These are phyloP conservation scores for Thaleichthys pacificus DNA, from an alignment of 2,797 vertebrate genomes.

Conservation along the genomic window DNA sequence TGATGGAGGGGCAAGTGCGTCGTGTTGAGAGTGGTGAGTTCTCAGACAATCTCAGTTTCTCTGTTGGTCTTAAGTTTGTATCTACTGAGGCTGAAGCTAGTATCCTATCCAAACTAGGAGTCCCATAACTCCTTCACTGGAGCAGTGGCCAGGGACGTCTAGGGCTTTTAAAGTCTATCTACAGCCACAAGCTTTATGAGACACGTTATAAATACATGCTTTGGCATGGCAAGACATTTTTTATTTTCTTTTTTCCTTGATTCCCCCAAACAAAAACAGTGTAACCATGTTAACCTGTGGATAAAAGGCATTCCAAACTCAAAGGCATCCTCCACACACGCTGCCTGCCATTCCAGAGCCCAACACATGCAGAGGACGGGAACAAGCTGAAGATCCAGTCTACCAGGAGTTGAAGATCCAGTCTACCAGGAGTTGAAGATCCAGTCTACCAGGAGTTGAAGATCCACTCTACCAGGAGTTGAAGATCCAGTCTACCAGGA, in stretches of 20 bases:
- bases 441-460: constrained; percentile 9
- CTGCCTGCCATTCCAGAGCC: constrained; percentile 7
- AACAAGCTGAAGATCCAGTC: constrained; percentile 11
- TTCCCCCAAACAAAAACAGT: constrained; percentile 43
- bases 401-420: constrained; percentile 5
- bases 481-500: constrained; percentile 8
- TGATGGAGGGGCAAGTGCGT: not conserved
- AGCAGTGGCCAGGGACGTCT: not conserved
- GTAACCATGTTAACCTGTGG: constrained; percentile 47
- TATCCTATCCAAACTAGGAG: not conserved
- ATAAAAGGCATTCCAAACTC: constrained; percentile 43
- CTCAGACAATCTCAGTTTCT: constrained; percentile 1
- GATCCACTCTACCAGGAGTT: too few species aligned
- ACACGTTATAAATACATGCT: constrained; percentile 34
- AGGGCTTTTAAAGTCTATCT: constrained; percentile 18
- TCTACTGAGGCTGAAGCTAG: not conserved
- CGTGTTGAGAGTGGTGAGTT: not conserved
- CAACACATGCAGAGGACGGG: constrained; percentile 4
- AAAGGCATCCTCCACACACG: constrained; percentile 36
- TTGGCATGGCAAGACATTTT: constrained; percentile 36
- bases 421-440: not conserved
- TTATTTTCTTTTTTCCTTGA: constrained; percentile 19
- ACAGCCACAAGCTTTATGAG: constrained; percentile 36
- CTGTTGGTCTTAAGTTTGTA: too few species aligned
- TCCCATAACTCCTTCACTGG: not conserved